Conservation (phyloP, 2,888 invertebrate species). For the Dione vanillae region DNA sequence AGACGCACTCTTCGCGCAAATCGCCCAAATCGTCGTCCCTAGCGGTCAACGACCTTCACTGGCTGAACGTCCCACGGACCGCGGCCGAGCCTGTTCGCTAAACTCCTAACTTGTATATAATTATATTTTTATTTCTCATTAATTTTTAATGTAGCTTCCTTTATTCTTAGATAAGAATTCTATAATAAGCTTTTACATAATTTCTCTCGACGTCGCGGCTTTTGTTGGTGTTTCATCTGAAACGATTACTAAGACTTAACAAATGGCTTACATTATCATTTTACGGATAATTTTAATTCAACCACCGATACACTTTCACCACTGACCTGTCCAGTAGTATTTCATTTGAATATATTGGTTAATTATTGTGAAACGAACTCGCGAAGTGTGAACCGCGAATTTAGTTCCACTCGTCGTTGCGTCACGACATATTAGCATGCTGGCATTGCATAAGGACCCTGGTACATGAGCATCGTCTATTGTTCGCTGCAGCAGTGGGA, state of each 20-base stretch:
- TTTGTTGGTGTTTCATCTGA: no score
- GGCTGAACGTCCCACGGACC: constrained; percentile 8
- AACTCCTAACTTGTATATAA: constrained; percentile 5
- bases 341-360: constrained; percentile 26
- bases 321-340: constrained; percentile 22
- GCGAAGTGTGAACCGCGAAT: constrained; percentile 31
- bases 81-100: constrained; percentile 8
- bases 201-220: no score
- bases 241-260: no score
- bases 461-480: constrained; percentile 13
- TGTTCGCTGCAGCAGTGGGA: not conserved
- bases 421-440: constrained; percentile 43
- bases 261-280: no score
- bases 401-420: constrained; percentile 43
- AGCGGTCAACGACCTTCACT: constrained; percentile 22
- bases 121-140: not conserved
- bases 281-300: no score
- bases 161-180: not conserved
- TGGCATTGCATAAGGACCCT: constrained; percentile 31
- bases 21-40: constrained; percentile 21
- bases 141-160: no score
- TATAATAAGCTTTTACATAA: no score
- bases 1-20: constrained; percentile 11
- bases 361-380: constrained; percentile 38
- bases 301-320: constrained; percentile 31